These are phyloP conservation scores for Nasonia giraulti DNA, from an alignment of 1,140 invertebrate species.

Conservation along the genomic window DNA sequence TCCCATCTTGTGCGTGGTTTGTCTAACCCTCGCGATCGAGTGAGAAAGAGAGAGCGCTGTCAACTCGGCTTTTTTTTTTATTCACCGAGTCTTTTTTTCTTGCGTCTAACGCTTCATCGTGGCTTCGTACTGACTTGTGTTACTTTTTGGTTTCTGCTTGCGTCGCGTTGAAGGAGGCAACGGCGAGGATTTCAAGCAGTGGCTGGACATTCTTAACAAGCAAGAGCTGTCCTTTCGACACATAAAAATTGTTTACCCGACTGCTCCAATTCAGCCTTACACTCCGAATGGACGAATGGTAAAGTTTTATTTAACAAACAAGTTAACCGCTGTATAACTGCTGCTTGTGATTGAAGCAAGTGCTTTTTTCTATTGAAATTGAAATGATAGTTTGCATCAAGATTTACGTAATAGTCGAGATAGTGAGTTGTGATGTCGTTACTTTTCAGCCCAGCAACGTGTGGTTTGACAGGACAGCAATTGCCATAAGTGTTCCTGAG, in stretches of 20 bases:
- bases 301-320: conserved; percentile 48
- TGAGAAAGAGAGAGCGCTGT: background rate
- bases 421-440: background rate
- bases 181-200: conserved; percentile 78
- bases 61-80: background rate
- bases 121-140: conserved; percentile 2
- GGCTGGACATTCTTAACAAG: conserved; percentile 78
- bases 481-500: conserved; percentile 78
- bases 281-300: conserved; percentile 78
- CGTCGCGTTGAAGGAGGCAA: conserved; percentile 75
- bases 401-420: background rate
- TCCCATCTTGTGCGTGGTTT: background rate
- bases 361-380: too few species aligned
- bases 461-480: conserved; percentile 81
- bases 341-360: background rate
- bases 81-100: background rate
- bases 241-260: conserved; percentile 82
- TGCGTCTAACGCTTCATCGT: background rate
- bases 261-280: conserved; percentile 81
- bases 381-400: too few species aligned
- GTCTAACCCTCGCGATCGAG: background rate
- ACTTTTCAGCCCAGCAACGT: conserved; percentile 76
- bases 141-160: conserved; percentile 36
- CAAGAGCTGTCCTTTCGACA: conserved; percentile 79
- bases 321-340: background rate